A percentile compares a stretch with the other conserved stretches of the same genome.
Conservation (phyloP, 2,888 invertebrate genomes). For the Nasonia oneida region DNA sequence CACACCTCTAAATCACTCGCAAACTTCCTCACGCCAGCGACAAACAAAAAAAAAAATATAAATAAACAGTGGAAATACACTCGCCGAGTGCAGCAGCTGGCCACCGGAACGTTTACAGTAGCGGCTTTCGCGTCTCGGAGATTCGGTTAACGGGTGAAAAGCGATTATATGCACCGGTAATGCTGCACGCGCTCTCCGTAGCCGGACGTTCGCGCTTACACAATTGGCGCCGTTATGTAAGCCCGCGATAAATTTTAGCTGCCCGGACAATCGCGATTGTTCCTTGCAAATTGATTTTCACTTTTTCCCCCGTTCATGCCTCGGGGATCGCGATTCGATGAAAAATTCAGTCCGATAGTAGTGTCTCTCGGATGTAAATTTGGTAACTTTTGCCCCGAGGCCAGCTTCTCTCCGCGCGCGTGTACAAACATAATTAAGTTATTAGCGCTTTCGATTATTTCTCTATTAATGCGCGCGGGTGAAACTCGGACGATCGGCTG, state of each 20-base stretch:
- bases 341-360: slow-evolving; percentile 21
- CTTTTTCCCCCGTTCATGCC: slow-evolving; percentile 43
- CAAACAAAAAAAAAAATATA: too few relatives aligned
- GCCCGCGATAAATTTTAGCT: slow-evolving; percentile 53
- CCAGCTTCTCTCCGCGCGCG: too few relatives aligned
- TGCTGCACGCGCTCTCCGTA: background rate
- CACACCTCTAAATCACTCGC: too few relatives aligned
- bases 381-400: background rate
- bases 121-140: slow-evolving; percentile 14
- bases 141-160: slow-evolving; percentile 56
- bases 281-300: slow-evolving; percentile 62
- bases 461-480: background rate
- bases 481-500: background rate
- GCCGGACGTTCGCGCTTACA: slow-evolving; percentile 43
- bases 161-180: slow-evolving; percentile 53
- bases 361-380: background rate
- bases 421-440: slow-evolving; percentile 10
- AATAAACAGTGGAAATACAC: background rate
- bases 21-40: background rate
- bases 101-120: slow-evolving; percentile 32
- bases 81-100: background rate
- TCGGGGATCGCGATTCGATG: slow-evolving; percentile 26
- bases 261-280: slow-evolving; percentile 59
- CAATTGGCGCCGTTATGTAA: slow-evolving; percentile 60
- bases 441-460: slow-evolving; percentile 27